phyloP scores from a whole-genome alignment of 2,888 invertebrate genomes.

The Mellilla xanthometata region DNA sequence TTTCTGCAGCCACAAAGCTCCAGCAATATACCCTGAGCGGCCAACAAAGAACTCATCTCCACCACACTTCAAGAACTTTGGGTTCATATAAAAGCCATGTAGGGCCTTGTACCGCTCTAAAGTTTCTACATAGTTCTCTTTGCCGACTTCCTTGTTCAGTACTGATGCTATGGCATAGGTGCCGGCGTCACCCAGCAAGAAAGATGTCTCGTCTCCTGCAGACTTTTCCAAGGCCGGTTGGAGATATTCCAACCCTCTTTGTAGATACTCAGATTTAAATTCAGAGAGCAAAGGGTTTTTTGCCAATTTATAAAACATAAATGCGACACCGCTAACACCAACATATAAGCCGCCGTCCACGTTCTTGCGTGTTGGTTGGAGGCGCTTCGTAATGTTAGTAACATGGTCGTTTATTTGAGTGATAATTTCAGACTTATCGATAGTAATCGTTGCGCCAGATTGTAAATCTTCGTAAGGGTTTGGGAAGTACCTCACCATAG shows the following conservation, averaged over 20 bases:
- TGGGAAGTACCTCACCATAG: slow-evolving; percentile 71
- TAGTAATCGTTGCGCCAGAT: slow-evolving; percentile 31
- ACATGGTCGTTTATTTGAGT: slow-evolving; percentile 56
- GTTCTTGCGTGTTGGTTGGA: slow-evolving; percentile 59
- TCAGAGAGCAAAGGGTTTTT: slow-evolving; percentile 76
- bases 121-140: slow-evolving; percentile 54
- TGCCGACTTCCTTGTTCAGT: slow-evolving; percentile 78
- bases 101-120: slow-evolving; percentile 66
- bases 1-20: slow-evolving; percentile 87
- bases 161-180: slow-evolving; percentile 88
- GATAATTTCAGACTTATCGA: slow-evolving; percentile 48
- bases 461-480: slow-evolving; percentile 62
- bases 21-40: slow-evolving; percentile 91
- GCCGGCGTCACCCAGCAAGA: slow-evolving; percentile 91
- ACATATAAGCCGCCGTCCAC: slow-evolving; percentile 86
- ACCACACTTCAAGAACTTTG: slow-evolving; percentile 84
- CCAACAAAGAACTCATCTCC: slow-evolving; percentile 94
- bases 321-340: slow-evolving; percentile 87
- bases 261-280: slow-evolving; percentile 72
- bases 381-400: slow-evolving; percentile 55
- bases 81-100: slow-evolving; percentile 54
- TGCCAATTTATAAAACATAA: slow-evolving; percentile 88
- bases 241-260: slow-evolving; percentile 84
- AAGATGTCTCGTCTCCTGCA: slow-evolving; percentile 85
- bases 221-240: slow-evolving; percentile 83